Evolutionary conservation across 2,113 vertebrate species (phyloP), one percentile per base, ranked within the genome.

Genomic region (Strigops habroptila): DNA sequence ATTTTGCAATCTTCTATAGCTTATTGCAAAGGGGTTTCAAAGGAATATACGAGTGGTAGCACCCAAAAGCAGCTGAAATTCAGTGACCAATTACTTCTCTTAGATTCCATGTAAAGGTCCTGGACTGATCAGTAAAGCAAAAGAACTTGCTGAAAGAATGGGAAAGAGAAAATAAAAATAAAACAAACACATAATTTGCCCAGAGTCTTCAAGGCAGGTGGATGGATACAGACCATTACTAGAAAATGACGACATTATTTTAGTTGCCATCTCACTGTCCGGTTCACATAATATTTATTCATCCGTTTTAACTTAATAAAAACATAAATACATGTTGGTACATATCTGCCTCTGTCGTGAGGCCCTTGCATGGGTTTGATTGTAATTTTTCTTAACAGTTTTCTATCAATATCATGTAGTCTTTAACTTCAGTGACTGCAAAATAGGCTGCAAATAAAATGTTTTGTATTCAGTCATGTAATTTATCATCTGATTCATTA

Each of bases 401-500:
- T 81, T 69, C 41, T 79, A 5, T 67, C 57, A 48, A 23, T 86
- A n/a, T 78, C 14, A 12, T 13, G 12, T 75, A 84, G n/a, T 62
- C 25, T 48, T 89, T 88, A 90, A 79, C 37, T 83, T 64, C 65
- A 80, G 9, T 39, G 44, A 84, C 46, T 86, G 57, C 57, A 74
- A 85, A 93, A 63, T 41, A 80, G 33, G 18, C 39, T 63, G 46
- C 52, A 91, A 83, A 86, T 16, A 82, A 76, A 82, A 75, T 78
- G 48, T 78, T 90, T 92, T 39, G 12, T 71, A 14, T 55, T 81
- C 44, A 7, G 5, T 83, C 39, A 76, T 87, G 73, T 90, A 69
- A 82, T 91, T 91, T 83, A 43, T 91, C 59, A 62, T 78, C 49
- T 78, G 43, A 78, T 86, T 90, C 55, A 31, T 90, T 95, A 91